Conservation (phyloP, 2,797 vertebrate species). For the Epinephelus coioides region DNA sequence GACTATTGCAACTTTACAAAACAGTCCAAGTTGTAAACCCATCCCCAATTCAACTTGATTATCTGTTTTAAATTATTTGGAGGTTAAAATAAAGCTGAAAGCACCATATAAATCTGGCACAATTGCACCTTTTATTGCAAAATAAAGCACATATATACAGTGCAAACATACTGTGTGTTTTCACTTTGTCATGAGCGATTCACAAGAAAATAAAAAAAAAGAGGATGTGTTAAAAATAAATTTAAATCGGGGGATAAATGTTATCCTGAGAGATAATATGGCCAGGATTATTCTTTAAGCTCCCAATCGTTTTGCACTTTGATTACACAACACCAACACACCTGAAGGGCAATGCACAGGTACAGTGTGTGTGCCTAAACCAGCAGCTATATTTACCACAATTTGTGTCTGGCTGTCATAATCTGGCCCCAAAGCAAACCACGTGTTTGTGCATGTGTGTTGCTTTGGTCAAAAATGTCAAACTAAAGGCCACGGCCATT, state of each 20-base stretch:
- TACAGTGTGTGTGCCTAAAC: conserved; percentile 17
- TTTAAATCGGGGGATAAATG: conserved; percentile 1
- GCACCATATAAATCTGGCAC: neutral
- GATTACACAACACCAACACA: conserved; percentile 16
- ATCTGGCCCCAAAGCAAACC: conserved; percentile 43
- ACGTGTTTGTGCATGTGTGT: conserved; percentile 5
- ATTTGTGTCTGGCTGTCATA: conserved; percentile 40
- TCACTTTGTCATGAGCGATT: neutral
- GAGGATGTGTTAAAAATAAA: neutral
- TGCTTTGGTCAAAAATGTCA: conserved; percentile 61
- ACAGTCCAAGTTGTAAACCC: neutral
- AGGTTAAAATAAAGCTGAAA: neutral
- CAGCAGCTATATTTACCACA: conserved; percentile 14
- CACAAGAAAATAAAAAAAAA: neutral
- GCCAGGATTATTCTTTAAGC: neutral
- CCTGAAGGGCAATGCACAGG: conserved; percentile 22
- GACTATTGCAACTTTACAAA: neutral
- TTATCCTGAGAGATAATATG: neutral
- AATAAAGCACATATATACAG: too few relatives aligned
- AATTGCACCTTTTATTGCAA: too few relatives aligned
- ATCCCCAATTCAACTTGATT: too few relatives aligned
- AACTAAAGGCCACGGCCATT: conserved; percentile 61
- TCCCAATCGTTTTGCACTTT: neutral
- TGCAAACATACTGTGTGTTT: too few relatives aligned
- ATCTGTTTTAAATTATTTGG: neutral